Conservation (phyloP, 2,113 vertebrate species). For the Myiopsitta monachus region DNA sequence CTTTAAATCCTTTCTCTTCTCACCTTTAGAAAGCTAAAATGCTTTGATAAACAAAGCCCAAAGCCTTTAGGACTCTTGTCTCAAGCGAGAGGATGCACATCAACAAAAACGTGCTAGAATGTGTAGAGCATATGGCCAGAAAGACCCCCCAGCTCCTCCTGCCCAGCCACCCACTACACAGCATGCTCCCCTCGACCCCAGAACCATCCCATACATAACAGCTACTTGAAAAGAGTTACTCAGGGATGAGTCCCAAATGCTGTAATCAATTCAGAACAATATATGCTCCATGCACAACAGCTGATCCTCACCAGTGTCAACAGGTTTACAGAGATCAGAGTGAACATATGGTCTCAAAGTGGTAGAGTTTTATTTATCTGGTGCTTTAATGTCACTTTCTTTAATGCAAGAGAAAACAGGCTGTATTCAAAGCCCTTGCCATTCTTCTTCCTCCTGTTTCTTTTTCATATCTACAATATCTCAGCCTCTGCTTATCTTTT, state of each 20-base stretch:
- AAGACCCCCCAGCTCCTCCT: neutral
- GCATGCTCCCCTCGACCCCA: neutral
- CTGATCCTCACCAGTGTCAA: slow-evolving; percentile 32
- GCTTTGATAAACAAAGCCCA: neutral
- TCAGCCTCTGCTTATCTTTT: neutral
- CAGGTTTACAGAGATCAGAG: slow-evolving; percentile 10
- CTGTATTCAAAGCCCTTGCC: neutral
- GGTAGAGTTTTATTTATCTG: neutral
- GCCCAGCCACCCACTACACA: neutral
- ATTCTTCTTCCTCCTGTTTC: neutral
- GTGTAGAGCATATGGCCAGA: neutral
- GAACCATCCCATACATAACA: neutral
- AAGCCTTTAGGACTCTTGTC: neutral
- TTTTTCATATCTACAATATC: neutral
- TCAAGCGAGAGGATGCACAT: neutral
- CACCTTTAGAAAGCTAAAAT: slow-evolving; percentile 36
- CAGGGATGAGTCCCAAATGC: slow-evolving; percentile 21
- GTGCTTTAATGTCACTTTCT: neutral
- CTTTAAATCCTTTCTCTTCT: slow-evolving; percentile 1
- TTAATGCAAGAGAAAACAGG: neutral
- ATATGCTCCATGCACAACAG: neutral
- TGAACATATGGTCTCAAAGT: neutral
- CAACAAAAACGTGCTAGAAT: neutral
- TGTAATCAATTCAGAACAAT: neutral
- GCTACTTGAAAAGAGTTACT: neutral